Evolutionary conservation across 64 coral and sea anemone species (phyloP).

Genomic region (Acropora yongei): DNA sequence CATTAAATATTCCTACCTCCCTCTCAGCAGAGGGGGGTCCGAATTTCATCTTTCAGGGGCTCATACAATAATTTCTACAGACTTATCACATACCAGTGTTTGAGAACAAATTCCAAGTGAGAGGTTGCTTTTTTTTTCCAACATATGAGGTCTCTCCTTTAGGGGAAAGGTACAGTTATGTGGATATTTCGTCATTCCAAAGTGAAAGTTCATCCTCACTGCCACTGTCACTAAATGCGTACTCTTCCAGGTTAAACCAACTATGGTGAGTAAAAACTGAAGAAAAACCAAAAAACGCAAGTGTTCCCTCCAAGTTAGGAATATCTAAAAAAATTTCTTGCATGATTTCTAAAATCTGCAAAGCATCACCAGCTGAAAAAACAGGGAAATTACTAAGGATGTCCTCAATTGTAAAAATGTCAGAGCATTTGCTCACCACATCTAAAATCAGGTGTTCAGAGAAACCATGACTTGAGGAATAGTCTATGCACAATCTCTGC

Average conservation of each 20-base stretch:
- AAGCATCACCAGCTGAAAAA: neutral
- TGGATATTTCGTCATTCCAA: neutral
- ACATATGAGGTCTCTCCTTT: neutral
- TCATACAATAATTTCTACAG: neutral
- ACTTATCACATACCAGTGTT: neutral
- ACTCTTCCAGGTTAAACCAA: constrained; percentile 16
- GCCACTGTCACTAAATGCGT: constrained; percentile 10
- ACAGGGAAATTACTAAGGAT: constrained; percentile 2
- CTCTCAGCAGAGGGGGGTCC: neutral
- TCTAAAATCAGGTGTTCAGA: constrained; percentile 10
- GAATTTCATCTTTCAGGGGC: neutral
- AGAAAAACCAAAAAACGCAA: neutral
- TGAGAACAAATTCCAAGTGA: neutral
- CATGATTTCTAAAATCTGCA: constrained; percentile 44
- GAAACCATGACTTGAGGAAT: constrained; percentile 45
- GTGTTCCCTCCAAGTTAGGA: constrained; percentile 41
- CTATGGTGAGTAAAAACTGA: neutral
- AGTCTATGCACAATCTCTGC: neutral
- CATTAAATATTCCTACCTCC: no score
- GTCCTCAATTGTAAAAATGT: constrained; percentile 12
- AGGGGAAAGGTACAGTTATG: no score
- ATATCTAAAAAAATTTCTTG: constrained; percentile 29
- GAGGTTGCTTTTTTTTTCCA: neutral
- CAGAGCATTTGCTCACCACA: neutral
- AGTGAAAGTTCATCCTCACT: neutral